Percentiles rank a stretch among this genome's conserved stretches.
Conservation (phyloP, 2,113 vertebrate species). For the Bucco capensis region DNA sequence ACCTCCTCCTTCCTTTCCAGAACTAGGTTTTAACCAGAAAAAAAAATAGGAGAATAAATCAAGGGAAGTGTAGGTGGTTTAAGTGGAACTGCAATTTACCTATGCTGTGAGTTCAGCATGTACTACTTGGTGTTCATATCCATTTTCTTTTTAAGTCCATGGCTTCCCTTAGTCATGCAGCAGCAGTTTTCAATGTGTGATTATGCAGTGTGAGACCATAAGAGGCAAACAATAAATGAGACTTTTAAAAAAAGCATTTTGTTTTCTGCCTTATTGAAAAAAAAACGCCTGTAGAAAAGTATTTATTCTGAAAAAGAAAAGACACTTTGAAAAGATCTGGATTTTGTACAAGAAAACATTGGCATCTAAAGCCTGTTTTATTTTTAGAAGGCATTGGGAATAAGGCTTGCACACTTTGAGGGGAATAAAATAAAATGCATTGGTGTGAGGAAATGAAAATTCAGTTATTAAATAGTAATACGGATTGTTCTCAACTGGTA, state of each 20-base stretch:
- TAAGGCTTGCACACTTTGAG: background rate
- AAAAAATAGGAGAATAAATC: background rate
- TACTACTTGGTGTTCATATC: background rate
- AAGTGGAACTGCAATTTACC: background rate
- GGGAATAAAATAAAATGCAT: background rate
- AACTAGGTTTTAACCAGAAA: background rate
- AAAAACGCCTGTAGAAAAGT: background rate
- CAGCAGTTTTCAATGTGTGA: background rate
- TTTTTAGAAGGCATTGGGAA: background rate
- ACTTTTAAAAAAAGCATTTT: slow-evolving; percentile 25
- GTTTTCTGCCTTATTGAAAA: slow-evolving; percentile 31
- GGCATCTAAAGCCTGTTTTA: background rate
- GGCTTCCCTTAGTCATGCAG: background rate
- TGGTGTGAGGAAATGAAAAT: background rate
- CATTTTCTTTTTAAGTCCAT: background rate
- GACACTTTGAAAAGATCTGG: background rate
- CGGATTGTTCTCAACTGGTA: background rate
- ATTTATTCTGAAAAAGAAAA: background rate
- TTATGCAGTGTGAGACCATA: slow-evolving; percentile 11
- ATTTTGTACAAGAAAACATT: background rate
- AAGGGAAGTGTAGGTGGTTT: background rate
- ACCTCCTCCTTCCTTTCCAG: background rate
- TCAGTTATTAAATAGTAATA: background rate
- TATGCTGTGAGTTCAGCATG: background rate
- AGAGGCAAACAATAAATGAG: slow-evolving; percentile 56